Evolutionary conservation across 2,797 vertebrate genomes (phyloP), one percentile per base, ranked within the genome.

Genomic region (Podarcis lilfordi): DNA sequence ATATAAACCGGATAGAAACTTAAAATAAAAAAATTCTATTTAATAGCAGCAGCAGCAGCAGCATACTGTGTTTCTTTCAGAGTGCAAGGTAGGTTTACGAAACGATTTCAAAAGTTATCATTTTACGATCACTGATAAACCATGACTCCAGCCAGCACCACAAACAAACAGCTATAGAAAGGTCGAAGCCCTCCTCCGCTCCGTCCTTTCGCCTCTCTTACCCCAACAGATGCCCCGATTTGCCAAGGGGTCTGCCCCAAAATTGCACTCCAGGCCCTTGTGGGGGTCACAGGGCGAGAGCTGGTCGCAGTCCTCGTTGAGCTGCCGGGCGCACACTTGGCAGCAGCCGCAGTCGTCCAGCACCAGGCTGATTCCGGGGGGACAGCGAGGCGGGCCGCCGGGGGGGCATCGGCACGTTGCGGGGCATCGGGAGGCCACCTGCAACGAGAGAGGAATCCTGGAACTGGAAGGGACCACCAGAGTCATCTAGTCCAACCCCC

Each of bases 251-350:
- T 98, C 97, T 0, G 98, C 98, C 90, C 98, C 97, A 4, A 97
- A 97, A 95, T 98, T 98, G 92, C 98, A 98, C 94, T 98, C 97
- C 88, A 98, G 96, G 61, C 97, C 97, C 90, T 97, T 98, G 80
- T 98, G 97, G 92, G 97, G 97, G 92, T 98, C 98, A 4, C 98
- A 98, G 25, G 97, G 98, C 3, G 89, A 95, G 5, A 91, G 92
- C 32, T 95, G 93, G 8, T 96, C 92, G 82, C 98, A 98, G 85
- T 98, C 97, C 88, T 98, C 96, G 86, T 98, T 97, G 74, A 98
- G 97, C 92, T 98, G 98, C 66, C 96, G 96, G 0, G 97, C 97
- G 43, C 89, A 90, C 10, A 88, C 82, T 68, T 85, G 82, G 2
- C 97, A 98, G 90, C 98, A 97, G 80, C 97, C 97, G 80, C 97